Evolutionary conservation across 2,888 invertebrate genomes (phyloP).

Genomic region (Leptinotarsa rubiginosa): DNA sequence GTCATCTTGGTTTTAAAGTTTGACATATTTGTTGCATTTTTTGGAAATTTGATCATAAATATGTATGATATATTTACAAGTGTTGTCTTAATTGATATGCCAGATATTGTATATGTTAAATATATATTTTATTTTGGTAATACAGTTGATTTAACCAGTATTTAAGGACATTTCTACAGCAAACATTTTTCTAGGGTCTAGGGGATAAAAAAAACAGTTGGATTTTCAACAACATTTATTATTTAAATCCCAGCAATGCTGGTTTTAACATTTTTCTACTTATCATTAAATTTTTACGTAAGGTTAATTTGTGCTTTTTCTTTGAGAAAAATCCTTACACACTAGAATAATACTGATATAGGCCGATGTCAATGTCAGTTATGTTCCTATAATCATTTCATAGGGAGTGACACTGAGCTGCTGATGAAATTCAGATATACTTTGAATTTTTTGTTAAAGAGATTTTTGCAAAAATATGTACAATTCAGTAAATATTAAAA

Average conservation of each 20-base stretch:
- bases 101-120: constrained; percentile 22
- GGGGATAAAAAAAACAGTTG: constrained; percentile 10
- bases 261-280: constrained; percentile 37
- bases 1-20: constrained; percentile 20
- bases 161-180: neutral
- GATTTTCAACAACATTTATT: constrained; percentile 44
- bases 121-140: constrained; percentile 36
- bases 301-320: constrained; percentile 40
- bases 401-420: neutral
- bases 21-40: constrained; percentile 25
- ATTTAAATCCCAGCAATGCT: constrained; percentile 29
- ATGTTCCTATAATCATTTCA: constrained; percentile 9
- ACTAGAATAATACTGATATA: constrained; percentile 61
- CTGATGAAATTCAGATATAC: neutral
- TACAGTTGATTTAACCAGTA: constrained; percentile 31
- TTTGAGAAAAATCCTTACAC: constrained; percentile 28
- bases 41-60: constrained; percentile 4
- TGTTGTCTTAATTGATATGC: constrained; percentile 33
- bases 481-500: constrained; percentile 25
- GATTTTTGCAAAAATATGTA: constrained; percentile 23
- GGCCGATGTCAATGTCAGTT: constrained; percentile 57
- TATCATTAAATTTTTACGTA: constrained; percentile 29
- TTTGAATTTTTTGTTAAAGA: constrained; percentile 12
- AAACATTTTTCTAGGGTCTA: neutral
- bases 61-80: constrained; percentile 22